Base-by-base conservation (phyloP, 2,797 vertebrate species). In the Intellagama lesueurii region DNA sequence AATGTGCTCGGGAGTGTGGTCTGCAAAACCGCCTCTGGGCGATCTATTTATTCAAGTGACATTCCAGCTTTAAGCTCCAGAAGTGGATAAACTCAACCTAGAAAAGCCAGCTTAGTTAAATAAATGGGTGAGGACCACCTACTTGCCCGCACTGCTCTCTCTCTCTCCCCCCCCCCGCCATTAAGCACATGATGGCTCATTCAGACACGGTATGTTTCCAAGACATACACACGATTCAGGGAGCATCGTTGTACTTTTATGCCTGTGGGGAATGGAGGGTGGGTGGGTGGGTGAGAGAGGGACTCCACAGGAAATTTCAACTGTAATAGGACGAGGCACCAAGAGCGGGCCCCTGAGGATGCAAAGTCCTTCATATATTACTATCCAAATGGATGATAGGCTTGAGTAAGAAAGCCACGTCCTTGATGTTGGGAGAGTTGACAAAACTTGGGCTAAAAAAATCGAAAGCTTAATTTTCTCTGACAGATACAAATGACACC, bases 401-500 rank as follows among this genome's bases (percentile, higher is more conserved):
- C 44, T 87, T 52, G 19, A 78, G 76, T 44, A 86, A 77, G 75
- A 69, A 16, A 73, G 49, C 69, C 5, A 44, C 82, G 30, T 69
- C 47, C 89, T 83, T 19, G 24, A 66, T 81, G 75, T 87, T 72
- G 5, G 68, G 56, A 56, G 70, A 35, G 35, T 70, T 92, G 92
- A 88, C 89, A 89, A 92, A 22, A 75, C 68, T 28, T 2, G 81
- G 84, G 81, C 93, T 92, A 77, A 93, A 94, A 92, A 92, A 72
- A 17, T 69, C 85, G 93, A 90, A 94, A 85, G 89, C 88, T 93
- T 95, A 94, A 96, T 94, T 91, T 94, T 93, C 91, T 93, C 66
- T 95, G 94, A 96, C 94, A 94, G 94, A 95, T 92, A 95, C 95
- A 95, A 95, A 95, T 91, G 93, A 94, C 93, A 95, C 94, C 95